Conservation (phyloP, 2,797 vertebrate genomes). For the Hoplostethus atlanticus region DNA sequence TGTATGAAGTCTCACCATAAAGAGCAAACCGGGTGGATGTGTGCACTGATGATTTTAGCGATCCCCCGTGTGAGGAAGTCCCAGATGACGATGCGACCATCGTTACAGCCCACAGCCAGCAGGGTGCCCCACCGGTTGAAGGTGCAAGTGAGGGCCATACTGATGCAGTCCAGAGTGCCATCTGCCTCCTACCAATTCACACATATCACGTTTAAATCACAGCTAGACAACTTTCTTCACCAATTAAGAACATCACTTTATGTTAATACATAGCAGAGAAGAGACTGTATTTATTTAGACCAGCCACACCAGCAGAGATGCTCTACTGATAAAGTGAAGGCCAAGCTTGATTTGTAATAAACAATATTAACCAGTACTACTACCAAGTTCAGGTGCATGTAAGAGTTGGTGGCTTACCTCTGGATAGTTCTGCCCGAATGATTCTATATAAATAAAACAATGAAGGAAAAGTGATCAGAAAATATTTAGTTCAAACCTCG, state of each 20-base stretch:
- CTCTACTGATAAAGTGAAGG: no score
- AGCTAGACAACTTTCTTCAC: background rate
- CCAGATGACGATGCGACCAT: conserved; percentile 98
- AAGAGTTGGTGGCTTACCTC: conserved; percentile 84
- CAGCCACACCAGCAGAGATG: no score
- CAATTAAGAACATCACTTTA: no score
- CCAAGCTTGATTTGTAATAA: no score
- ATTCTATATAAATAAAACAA: conserved; percentile 86
- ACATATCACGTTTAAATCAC: background rate
- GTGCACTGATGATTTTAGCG: conserved; percentile 98
- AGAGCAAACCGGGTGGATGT: conserved; percentile 98
- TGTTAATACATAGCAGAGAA: no score
- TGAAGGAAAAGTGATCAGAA: conserved; percentile 37
- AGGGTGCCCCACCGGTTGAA: conserved; percentile 99
- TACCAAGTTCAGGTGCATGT: no score
- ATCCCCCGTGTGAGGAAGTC: conserved; percentile 97
- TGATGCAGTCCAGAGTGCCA: conserved; percentile 98
- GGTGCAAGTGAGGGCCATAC: conserved; percentile 98
- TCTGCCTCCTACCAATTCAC: conserved; percentile 90
- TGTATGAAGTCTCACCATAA: conserved; percentile 86
- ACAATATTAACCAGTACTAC: background rate
- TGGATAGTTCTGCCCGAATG: conserved; percentile 98
- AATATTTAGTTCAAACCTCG: background rate
- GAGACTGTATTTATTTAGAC: no score
- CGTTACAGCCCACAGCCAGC: conserved; percentile 97